phyloP scores from a whole-genome alignment of 2,797 vertebrate genomes.

The Scyliorhinus canicula region DNA sequence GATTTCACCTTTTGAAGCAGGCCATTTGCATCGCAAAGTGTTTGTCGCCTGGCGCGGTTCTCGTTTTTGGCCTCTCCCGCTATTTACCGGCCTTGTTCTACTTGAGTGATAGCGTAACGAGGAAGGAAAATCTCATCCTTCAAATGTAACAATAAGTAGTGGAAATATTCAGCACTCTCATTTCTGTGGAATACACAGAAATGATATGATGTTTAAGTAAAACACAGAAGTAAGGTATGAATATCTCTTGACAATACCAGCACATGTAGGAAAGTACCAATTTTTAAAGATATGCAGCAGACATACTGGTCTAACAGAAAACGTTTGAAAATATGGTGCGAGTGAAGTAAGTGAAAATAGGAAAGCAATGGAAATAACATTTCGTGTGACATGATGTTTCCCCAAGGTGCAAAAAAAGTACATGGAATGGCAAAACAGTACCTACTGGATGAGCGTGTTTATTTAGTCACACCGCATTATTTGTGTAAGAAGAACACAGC shows the following conservation, averaged over 20 bases:
- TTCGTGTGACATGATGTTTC: neutral
- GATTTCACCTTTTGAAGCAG: too few relatives aligned
- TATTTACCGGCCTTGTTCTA: too few relatives aligned
- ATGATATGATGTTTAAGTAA: neutral
- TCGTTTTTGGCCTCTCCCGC: too few relatives aligned
- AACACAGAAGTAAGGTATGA: neutral
- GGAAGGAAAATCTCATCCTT: too few relatives aligned
- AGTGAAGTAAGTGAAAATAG: neutral
- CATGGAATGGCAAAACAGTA: neutral
- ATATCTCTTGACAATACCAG: neutral
- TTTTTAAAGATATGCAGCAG: neutral
- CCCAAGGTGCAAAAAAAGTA: too few relatives aligned
- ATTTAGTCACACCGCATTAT: neutral
- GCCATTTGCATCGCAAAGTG: too few relatives aligned
- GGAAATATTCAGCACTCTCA: neutral
- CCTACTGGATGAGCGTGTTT: neutral
- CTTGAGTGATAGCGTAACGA: too few relatives aligned
- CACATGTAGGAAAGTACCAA: neutral
- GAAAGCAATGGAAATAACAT: too few relatives aligned
- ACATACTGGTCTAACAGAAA: neutral
- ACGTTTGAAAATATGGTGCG: neutral
- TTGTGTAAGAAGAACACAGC: neutral
- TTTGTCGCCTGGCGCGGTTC: too few relatives aligned
- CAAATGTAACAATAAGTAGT: neutral
- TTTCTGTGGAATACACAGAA: neutral